These are phyloP conservation scores for Hirtodrosophila histrioides DNA, from an alignment of 2,888 invertebrate genomes.

Conservation along the genomic window DNA sequence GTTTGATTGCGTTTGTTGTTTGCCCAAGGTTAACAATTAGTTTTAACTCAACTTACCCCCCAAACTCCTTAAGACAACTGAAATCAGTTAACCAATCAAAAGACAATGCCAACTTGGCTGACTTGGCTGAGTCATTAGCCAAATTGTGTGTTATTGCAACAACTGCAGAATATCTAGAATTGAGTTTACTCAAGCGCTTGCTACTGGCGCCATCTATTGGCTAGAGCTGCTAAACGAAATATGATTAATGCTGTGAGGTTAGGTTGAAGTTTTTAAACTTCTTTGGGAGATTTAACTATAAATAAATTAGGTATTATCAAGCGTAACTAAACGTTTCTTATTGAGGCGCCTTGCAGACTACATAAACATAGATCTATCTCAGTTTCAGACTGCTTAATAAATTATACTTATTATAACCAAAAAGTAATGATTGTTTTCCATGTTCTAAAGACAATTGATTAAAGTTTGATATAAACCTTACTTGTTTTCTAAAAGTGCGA, in stretches of 20 bases:
- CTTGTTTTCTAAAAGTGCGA: too few species aligned
- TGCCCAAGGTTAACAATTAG: constrained; percentile 79
- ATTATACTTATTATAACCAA: too few species aligned
- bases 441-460: too few species aligned
- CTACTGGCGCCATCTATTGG: constrained; percentile 40
- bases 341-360: too few species aligned
- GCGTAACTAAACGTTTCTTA: too few species aligned
- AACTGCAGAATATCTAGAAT: constrained; percentile 14
- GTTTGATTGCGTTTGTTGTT: constrained; percentile 79
- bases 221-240: not conserved
- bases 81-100: constrained; percentile 69
- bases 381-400: too few species aligned
- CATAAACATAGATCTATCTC: too few species aligned
- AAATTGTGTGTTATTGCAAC: constrained; percentile 24
- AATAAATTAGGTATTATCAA: too few species aligned
- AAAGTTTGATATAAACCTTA: too few species aligned
- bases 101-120: constrained; percentile 52
- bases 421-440: too few species aligned
- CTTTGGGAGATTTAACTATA: too few species aligned
- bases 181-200: too few species aligned
- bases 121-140: constrained; percentile 49
- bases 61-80: constrained; percentile 14
- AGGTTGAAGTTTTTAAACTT: not conserved
- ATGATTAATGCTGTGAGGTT: not conserved
- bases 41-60: constrained; percentile 33